Evolutionary conservation across 2,888 invertebrate genomes (phyloP), one percentile per base, ranked within the genome.

Genomic region (Drosophila anomelani): DNA sequence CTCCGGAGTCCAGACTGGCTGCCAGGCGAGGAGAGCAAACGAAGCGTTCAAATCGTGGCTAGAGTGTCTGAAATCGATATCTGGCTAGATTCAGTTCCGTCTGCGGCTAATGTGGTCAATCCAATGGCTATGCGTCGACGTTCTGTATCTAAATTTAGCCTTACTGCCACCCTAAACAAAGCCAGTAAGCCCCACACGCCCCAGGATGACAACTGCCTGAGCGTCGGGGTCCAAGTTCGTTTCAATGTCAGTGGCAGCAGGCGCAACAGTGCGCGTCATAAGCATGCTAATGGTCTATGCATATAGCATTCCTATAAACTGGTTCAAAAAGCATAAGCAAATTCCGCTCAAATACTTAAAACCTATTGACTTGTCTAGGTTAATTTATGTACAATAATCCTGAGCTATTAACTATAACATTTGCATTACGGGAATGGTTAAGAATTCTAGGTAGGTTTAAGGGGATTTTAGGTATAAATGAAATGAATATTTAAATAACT

Each of bases 41-140:
- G 55, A 60, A 56, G 68, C 73, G 68, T 79, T 84, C 76, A 75
- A 85, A 75, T 73, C 78, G 69, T 63, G 72, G 68, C 59, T 69
- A 75, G 78, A 88, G 82, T 59, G 72, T 63, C 57, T 71, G 84
- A 83, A 84, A 84, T 84, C 88, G 84, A 84, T 84, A 84, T 82
- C 75, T 67, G 64, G 10, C 64, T 58, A 39, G 61, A 69, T 55
- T 75, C 77, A 26, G 67, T 53, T 44, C 43, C 36, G 54, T 66
- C 67, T 73, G 73, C 55, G 69, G 76, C 58, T 69, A 63, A 68
- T 88, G 84, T 75, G 88, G 86, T 85, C 80, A 83, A 49, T 71
- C 75, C 55, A 57, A 61, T 51, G 64, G 66, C 88, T 46, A 6
- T 10, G 34, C 39, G n/a, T 10, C 20, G 46, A 39, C 36, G 20